phyloP scores from a whole-genome alignment of 2,888 invertebrate species.

The Cosmopolites sordidus region DNA sequence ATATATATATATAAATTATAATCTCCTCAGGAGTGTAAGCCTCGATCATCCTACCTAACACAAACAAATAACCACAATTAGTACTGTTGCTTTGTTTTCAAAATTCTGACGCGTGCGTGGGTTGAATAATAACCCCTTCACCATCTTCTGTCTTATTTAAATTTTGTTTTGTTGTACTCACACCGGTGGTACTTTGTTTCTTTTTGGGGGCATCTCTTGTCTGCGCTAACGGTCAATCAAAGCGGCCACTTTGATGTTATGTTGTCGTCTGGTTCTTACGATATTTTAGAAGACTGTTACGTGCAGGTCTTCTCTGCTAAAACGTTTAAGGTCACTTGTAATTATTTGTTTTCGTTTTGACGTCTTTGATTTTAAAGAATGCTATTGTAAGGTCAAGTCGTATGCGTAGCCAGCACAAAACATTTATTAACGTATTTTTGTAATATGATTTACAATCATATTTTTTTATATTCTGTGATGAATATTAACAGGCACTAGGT shows the following conservation, averaged over 20 bases:
- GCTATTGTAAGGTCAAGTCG: no score
- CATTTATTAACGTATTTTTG: no score
- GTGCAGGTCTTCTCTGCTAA: slow-evolving; percentile 11
- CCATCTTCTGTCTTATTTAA: neutral
- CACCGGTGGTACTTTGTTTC: slow-evolving; percentile 1
- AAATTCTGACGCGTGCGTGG: neutral
- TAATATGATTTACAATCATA: no score
- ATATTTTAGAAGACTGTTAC: slow-evolving; percentile 24
- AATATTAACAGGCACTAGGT: no score
- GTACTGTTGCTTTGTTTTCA: slow-evolving; percentile 3
- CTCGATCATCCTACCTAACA: slow-evolving; percentile 9
- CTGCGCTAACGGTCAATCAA: neutral
- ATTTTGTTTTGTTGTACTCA: slow-evolving; percentile 1
- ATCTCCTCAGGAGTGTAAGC: slow-evolving; percentile 15
- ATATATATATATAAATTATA: no score
- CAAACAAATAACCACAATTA: slow-evolving; percentile 9
- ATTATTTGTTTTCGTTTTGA: slow-evolving; percentile 2
- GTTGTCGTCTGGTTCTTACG: slow-evolving; percentile 27
- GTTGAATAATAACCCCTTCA: neutral
- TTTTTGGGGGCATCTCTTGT: neutral
- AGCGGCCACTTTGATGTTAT: slow-evolving; percentile 20
- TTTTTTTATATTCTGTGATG: no score
- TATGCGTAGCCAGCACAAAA: no score
- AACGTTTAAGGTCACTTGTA: slow-evolving; percentile 7
- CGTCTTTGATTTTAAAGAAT: neutral